Base-by-base conservation (phyloP, 2,888 invertebrate genomes). In the Apoda limacodes region DNA sequence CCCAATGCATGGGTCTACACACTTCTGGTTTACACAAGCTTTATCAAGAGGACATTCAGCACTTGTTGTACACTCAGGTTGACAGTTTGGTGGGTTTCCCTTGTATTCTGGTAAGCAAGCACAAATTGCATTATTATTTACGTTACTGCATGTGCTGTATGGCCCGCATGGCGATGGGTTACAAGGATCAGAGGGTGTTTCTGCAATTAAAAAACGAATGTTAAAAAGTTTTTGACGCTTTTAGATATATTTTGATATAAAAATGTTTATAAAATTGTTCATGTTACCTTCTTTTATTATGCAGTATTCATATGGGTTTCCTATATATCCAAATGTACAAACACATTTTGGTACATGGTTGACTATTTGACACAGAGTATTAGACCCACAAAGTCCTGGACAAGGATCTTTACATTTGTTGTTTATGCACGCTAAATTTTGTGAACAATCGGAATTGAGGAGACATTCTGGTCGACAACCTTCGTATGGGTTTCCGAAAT, bases 1-100 rank as follows among this genome's bases (percentile, higher is more conserved):
- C 39, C 89, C 90, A 2, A 86, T 82, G 49, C 93, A 93, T n/a
- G 93, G 93, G 66, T 93, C 89, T 26, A 85, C 72, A 57, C 93
- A 93, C 61, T 88, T 90, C 49, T 87, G 86, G 44, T 84, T 87
- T 9, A 88, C 84, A 52, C 93, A 93, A 9, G 93, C 89, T 60
- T 85, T 87, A 36, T 86, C 85, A 17, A 88, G 81, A n/a, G 88
- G 81, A 69, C 93, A 93, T 52, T 93, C 92, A 0, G 90, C 83
- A 46, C 88, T 92, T 41, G 88, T 85, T 6, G 88, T 82, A 60
- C 92, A 93, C 71, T 92, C 92, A 1, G 91, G 90, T 46, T 89
- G 78, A 53, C 92, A 93, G 21, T 87, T 85, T 17, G 88, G 87
- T 37, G 93, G 92, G 50, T 83, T 85, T 9, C 93, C 93, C 20